These are phyloP conservation scores for Sitobion miscanthi DNA, from an alignment of 1,140 invertebrate species.

Conservation along the genomic window DNA sequence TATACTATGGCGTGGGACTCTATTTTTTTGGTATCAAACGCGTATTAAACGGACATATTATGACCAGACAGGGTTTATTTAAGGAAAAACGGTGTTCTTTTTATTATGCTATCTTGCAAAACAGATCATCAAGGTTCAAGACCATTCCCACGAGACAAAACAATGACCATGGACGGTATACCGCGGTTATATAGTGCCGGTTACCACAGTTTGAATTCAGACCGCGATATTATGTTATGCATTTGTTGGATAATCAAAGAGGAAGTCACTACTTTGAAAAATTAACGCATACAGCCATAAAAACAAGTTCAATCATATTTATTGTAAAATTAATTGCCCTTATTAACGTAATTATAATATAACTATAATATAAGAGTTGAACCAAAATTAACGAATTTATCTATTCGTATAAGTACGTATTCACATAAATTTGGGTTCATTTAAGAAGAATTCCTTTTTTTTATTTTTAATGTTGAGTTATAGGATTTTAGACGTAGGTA, in stretches of 20 bases:
- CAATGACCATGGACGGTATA: not conserved
- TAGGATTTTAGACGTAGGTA: not conserved
- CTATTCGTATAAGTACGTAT: not conserved
- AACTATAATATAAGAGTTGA: not conserved
- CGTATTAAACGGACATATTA: constrained; percentile 11
- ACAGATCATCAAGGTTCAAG: not conserved
- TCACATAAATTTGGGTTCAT: not conserved
- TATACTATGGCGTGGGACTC: not conserved
- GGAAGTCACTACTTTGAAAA: not conserved
- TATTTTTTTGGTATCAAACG: not conserved
- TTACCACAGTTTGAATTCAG: not conserved
- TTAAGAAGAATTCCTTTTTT: not conserved
- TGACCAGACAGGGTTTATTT: not conserved
- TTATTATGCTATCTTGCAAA: not conserved
- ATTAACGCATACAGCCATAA: not conserved
- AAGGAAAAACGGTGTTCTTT: not conserved
- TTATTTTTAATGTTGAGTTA: not conserved
- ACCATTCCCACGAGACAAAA: constrained; percentile 2
- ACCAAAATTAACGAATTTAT: not conserved
- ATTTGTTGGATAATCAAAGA: no score
- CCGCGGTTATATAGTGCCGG: not conserved
- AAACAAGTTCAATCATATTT: not conserved
- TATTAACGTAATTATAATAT: not conserved
- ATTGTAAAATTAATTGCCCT: not conserved
- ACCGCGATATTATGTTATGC: not conserved